Evolutionary conservation across 2,797 vertebrate genomes (phyloP), one percentile per base, ranked within the genome.

Genomic region (Loris lydekkerianus): DNA sequence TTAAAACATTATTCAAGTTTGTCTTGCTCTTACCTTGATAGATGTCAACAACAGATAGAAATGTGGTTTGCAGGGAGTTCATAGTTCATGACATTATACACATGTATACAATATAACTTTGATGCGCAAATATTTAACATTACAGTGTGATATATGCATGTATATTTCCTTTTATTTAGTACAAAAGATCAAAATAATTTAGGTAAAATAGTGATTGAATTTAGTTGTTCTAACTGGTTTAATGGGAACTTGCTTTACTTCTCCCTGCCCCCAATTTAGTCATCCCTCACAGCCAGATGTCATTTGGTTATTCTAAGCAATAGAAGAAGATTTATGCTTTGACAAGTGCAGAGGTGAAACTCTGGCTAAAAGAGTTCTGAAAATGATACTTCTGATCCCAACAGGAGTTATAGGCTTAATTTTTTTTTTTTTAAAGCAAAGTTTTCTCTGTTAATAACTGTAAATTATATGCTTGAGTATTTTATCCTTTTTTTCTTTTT

Each of bases 331-430:
- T 98, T 98, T 98, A 98, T 98, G 93, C 92, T 96, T 98, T 91
- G 96, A 98, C 98, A 98, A 98, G 97, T 97, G 97, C 93, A 93
- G 96, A 98, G 97, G 98, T 98, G 98, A 98, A 98, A 88, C 67
- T 43, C 96, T 98, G 98, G 98, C 97, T 98, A 98, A 97, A 97
- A 97, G 94, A 97, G 88, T 82, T 92, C 80, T 98, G 98, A 95
- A 98, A 98, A 96, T 94, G 97, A 98, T 98, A 98, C 97, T 98
- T 97, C 97, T 98, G 97, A 98, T 98, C 98, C 97, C 97, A 97
- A 98, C 95, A 98, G 98, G 98, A 98, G 95, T 80, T 98, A 95
- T 85, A 97, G 96, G 81, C 95, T 96, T 97, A 83, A 84, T 97
- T 97, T 95, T 53, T 96, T 94, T 75, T 34, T 40, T 34, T 34